Conservation (phyloP, 2,113 vertebrate species). For the Carassius gibelio region DNA sequence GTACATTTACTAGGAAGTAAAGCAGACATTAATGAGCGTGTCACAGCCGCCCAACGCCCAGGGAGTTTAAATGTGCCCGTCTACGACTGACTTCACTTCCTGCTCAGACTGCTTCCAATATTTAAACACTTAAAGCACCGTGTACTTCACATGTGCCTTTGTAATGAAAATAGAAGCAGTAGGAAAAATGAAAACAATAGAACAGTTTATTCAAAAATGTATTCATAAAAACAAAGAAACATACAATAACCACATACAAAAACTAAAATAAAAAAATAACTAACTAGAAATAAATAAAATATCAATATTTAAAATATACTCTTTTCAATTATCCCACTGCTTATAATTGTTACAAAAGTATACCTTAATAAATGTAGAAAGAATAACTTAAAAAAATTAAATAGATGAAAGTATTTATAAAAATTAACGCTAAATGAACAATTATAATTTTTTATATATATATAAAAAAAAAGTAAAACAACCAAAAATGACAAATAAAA, state of each 20-base stretch:
- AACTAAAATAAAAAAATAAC: not conserved
- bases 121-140: not conserved
- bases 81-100: not conserved
- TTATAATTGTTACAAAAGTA: not conserved
- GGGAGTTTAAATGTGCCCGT: not conserved
- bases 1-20: conserved; percentile 46
- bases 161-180: no score
- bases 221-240: not conserved
- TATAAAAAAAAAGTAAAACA: no score
- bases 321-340: not conserved
- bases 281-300: not conserved
- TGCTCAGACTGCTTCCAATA: not conserved
- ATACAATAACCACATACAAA: no score
- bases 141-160: not conserved
- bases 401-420: not conserved
- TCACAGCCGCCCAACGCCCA: not conserved
- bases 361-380: not conserved
- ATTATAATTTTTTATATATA: no score
- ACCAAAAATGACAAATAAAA: no score
- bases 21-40: conserved; percentile 44
- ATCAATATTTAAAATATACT: not conserved
- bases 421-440: no score
- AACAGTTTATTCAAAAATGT: no score
- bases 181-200: no score
- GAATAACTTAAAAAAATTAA: not conserved